These are phyloP conservation scores for Drosophila kohkoa DNA, from an alignment of 1,140 invertebrate species.

Conservation along the genomic window DNA sequence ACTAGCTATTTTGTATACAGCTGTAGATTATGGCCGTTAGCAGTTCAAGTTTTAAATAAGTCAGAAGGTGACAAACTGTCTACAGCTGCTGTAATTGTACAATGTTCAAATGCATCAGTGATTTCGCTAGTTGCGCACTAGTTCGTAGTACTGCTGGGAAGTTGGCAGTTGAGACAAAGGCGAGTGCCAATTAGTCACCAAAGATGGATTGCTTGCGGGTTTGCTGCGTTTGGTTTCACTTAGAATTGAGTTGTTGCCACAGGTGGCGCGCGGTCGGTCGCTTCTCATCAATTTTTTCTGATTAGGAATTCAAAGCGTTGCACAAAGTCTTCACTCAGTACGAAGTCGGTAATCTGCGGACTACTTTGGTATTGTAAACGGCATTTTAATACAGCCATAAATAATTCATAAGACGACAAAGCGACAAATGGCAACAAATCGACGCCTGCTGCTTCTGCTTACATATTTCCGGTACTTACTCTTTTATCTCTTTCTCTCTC, in stretches of 20 bases:
- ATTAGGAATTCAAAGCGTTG: slow-evolving; percentile 76
- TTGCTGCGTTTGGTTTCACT: slow-evolving; percentile 17
- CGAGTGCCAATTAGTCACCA: slow-evolving; percentile 67
- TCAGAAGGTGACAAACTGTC: too few species aligned
- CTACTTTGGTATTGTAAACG: slow-evolving; percentile 63
- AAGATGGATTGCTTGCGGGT: slow-evolving; percentile 17
- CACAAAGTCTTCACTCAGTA: slow-evolving; percentile 17
- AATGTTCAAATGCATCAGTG: too few species aligned
- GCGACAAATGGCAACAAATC: slow-evolving; percentile 49
- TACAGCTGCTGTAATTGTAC: too few species aligned
- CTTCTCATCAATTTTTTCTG: slow-evolving; percentile 42
- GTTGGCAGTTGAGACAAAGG: slow-evolving; percentile 40
- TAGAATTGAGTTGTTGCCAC: slow-evolving; percentile 55
- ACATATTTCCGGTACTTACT: slow-evolving; percentile 75
- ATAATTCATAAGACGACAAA: slow-evolving; percentile 70
- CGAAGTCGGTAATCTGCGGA: slow-evolving; percentile 20
- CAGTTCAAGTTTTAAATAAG: too few species aligned
- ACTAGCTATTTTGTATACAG: too few species aligned
- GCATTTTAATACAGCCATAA: slow-evolving; percentile 60
- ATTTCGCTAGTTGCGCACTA: too few species aligned
- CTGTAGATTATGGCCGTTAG: too few species aligned
- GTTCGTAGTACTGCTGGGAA: too few species aligned
- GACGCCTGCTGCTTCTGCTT: slow-evolving; percentile 36
- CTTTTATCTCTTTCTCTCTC: slow-evolving; percentile 19
- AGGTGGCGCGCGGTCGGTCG: slow-evolving; percentile 37